These are phyloP conservation scores for Ophonus ardosiacus DNA, from an alignment of 2,888 invertebrate species.

Conservation along the genomic window DNA sequence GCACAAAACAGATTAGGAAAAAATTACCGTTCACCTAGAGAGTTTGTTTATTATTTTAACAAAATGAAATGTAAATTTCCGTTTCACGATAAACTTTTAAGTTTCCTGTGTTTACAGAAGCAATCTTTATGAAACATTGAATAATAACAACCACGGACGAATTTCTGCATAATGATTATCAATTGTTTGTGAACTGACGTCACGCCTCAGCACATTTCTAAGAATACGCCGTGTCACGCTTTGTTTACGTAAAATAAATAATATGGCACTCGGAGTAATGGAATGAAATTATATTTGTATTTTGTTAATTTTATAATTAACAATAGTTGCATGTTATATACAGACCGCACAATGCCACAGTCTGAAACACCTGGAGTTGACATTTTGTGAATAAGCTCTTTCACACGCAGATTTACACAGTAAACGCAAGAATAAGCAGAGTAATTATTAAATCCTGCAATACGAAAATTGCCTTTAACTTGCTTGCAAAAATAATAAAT, in stretches of 20 bases:
- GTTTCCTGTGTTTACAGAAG: not conserved
- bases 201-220: not conserved
- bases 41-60: not conserved
- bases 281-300: not conserved
- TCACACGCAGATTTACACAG: constrained; percentile 28
- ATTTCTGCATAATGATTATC: constrained; percentile 28
- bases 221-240: not conserved
- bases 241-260: not conserved
- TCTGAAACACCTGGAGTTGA: not conserved
- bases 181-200: constrained; percentile 19
- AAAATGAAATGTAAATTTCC: not conserved
- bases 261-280: not conserved
- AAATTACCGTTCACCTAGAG: not conserved
- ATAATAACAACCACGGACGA: not conserved
- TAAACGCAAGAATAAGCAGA: constrained; percentile 24
- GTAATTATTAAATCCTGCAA: not conserved
- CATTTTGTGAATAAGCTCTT: constrained; percentile 30
- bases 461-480: not conserved
- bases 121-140: constrained; percentile 1
- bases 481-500: not conserved
- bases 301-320: constrained; percentile 24
- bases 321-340: not conserved
- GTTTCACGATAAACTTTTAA: not conserved
- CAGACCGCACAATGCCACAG: not conserved
- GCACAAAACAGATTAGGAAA: not conserved